These are phyloP conservation scores for Meloidogyne floridensis DNA, from an alignment of 1,140 invertebrate genomes.

Conservation along the genomic window DNA sequence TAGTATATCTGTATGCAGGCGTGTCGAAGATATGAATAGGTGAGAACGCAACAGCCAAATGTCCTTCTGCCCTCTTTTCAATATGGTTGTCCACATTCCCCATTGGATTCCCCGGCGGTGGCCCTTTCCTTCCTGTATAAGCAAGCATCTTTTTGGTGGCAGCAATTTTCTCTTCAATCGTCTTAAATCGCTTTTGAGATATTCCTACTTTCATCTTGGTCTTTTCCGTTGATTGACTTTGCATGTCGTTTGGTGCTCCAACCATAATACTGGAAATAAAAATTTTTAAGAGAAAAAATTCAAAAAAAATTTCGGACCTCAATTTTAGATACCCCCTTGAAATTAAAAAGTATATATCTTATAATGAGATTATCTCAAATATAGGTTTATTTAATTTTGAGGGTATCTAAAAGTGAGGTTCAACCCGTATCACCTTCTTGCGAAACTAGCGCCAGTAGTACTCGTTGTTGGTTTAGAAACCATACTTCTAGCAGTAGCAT, in stretches of 20 bases:
- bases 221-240: neutral
- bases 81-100: neutral
- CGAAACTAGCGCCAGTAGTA: neutral
- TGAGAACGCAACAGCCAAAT: neutral
- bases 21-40: neutral
- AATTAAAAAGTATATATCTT: too few relatives aligned
- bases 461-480: neutral
- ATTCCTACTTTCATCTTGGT: neutral
- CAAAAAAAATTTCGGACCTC: neutral
- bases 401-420: too few relatives aligned
- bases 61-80: neutral
- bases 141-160: conserved; percentile 5
- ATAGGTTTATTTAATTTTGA: too few relatives aligned
- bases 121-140: neutral
- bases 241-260: conserved; percentile 1
- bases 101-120: neutral
- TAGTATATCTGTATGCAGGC: neutral
- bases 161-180: neutral
- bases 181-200: conserved; percentile 6
- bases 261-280: neutral
- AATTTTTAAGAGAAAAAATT: neutral
- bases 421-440: neutral
- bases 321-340: too few relatives aligned
- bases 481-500: neutral
- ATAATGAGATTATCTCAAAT: too few relatives aligned